These are phyloP conservation scores for Patella pellucida DNA, from an alignment of 2,888 invertebrate genomes.

Conservation along the genomic window DNA sequence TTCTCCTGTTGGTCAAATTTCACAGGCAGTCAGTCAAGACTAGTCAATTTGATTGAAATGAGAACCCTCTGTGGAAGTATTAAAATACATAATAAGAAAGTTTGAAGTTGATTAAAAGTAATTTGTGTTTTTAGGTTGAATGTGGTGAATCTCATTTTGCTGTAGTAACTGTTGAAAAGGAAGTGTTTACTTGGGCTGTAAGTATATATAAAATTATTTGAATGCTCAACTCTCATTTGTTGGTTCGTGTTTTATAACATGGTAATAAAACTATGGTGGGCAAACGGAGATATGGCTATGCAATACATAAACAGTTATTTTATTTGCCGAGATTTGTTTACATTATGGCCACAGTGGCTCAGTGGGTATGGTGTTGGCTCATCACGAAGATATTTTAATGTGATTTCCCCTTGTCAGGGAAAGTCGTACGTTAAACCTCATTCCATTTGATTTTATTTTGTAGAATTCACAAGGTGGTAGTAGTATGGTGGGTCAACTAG, in stretches of 20 bases:
- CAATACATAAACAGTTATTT: neutral
- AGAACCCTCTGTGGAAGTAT: neutral
- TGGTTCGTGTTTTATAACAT: conserved; percentile 28
- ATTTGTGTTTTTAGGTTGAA: conserved; percentile 50
- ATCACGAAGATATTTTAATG: too few species aligned
- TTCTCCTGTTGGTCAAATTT: neutral
- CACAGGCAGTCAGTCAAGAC: too few species aligned
- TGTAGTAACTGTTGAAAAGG: conserved; percentile 70
- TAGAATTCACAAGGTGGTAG: conserved; percentile 62
- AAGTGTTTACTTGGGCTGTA: conserved; percentile 70
- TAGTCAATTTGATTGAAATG: too few species aligned
- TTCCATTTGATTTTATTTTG: conserved; percentile 15
- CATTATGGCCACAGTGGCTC: too few species aligned
- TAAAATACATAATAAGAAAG: neutral
- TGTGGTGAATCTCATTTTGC: conserved; percentile 68
- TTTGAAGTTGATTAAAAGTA: neutral
- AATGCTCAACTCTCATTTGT: too few species aligned
- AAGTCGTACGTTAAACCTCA: too few species aligned
- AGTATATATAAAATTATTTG: conserved; percentile 28
- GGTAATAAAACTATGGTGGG: conserved; percentile 60
- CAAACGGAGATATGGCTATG: conserved; percentile 68
- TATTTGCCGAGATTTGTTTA: too few species aligned
- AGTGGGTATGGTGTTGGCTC: too few species aligned
- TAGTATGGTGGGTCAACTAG: conserved; percentile 65
- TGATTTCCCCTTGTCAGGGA: too few species aligned